Evolutionary conservation across 2,113 vertebrate genomes (phyloP).

Genomic region (Lanius ludovicianus): DNA sequence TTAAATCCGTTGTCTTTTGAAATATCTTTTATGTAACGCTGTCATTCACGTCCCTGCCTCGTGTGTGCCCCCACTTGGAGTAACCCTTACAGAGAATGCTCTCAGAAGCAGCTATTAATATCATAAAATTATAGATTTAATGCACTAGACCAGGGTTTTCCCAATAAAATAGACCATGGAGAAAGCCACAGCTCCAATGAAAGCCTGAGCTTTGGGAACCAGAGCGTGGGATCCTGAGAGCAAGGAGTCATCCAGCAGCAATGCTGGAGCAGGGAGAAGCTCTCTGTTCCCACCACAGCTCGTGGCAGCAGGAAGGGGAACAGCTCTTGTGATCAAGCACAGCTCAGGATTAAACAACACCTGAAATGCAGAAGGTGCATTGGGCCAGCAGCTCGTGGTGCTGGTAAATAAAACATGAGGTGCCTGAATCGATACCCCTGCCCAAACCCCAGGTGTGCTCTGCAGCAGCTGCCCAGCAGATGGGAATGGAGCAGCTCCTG

Average conservation of each 20-base stretch:
- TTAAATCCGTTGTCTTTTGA: slow-evolving; percentile 13
- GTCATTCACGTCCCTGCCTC: neutral
- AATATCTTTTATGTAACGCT: neutral
- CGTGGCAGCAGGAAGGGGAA: neutral
- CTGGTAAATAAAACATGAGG: neutral
- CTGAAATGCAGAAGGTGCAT: rapidly evolving
- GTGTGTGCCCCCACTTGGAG: neutral
- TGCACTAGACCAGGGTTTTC: neutral
- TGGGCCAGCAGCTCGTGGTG: neutral
- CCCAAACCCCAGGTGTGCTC: neutral
- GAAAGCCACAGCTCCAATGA: neutral
- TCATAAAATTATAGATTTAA: rapidly evolving
- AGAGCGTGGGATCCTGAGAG: neutral
- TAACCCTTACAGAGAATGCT: rapidly evolving
- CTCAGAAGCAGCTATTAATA: neutral
- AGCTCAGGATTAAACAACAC: neutral
- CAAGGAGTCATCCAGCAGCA: neutral
- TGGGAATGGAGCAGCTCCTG: neutral
- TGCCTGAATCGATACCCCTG: no score
- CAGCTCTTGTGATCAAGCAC: neutral
- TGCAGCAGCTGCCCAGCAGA: neutral
- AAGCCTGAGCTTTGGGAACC: neutral
- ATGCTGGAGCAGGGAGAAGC: neutral
- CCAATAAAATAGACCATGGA: rapidly evolving
- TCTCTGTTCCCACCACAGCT: neutral